These are phyloP conservation scores for Accipiter cooperii DNA, from an alignment of 2,113 vertebrate genomes.

Conservation along the genomic window DNA sequence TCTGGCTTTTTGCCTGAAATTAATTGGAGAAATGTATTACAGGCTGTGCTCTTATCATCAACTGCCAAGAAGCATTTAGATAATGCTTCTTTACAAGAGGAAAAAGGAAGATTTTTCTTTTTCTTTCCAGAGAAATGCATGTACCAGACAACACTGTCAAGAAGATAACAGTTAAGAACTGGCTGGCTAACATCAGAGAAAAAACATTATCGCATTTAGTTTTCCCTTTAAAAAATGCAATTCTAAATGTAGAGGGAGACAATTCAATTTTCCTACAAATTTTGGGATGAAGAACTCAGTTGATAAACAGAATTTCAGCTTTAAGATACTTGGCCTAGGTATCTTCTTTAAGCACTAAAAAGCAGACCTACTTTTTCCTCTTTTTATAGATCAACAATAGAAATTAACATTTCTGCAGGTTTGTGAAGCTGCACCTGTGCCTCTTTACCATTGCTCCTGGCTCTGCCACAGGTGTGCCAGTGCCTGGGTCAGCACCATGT, in stretches of 20 bases:
- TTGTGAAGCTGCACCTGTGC: neutral
- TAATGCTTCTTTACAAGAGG: constrained; percentile 19
- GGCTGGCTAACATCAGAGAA: neutral
- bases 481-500: neutral
- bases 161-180: neutral
- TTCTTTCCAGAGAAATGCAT: neutral
- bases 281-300: neutral
- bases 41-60: constrained; percentile 50
- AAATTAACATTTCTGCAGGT: neutral
- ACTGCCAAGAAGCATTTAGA: constrained; percentile 52
- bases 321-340: neutral
- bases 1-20: constrained; percentile 53
- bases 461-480: neutral
- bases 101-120: neutral
- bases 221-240: neutral
- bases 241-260: neutral
- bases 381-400: neutral
- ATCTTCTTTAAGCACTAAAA: neutral
- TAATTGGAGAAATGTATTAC: constrained; percentile 53
- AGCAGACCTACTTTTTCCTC: neutral
- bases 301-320: neutral
- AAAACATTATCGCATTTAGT: neutral
- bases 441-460: neutral
- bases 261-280: neutral
- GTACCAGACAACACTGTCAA: neutral